Percentiles rank a stretch among this genome's conserved stretches.
These are phyloP conservation scores for Epizoanthus scotinus DNA, from an alignment of 92 coral and sea anemone genomes.

Conservation along the genomic window DNA sequence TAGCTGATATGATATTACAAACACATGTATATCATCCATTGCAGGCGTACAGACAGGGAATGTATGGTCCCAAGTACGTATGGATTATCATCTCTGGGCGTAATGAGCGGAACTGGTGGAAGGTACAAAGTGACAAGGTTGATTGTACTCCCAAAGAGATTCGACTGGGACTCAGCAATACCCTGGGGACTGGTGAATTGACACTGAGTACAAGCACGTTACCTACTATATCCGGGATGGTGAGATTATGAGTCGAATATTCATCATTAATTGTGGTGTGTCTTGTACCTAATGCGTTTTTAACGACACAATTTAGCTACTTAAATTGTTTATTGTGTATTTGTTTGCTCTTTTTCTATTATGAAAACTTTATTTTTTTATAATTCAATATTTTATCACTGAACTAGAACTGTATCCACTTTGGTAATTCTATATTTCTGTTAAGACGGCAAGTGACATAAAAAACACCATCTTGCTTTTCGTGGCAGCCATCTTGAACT, in stretches of 20 bases:
- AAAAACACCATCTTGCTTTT: too few species aligned
- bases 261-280: background rate
- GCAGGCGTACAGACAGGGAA: conserved; percentile 69
- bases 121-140: conserved; percentile 41
- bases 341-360: too few species aligned
- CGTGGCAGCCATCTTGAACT: too few species aligned
- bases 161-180: conserved; percentile 66
- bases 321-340: too few species aligned
- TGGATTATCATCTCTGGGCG: conserved; percentile 74
- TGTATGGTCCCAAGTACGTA: conserved; percentile 72
- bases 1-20: too few species aligned
- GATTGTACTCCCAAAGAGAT: conserved; percentile 65
- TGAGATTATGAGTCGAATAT: background rate
- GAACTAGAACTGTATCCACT: too few species aligned
- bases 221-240: conserved; percentile 57
- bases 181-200: conserved; percentile 69
- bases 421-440: too few species aligned
- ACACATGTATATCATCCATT: too few species aligned
- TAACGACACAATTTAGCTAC: too few species aligned
- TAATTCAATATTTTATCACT: too few species aligned
- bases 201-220: conserved; percentile 56
- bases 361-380: too few species aligned
- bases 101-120: conserved; percentile 74
- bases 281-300: background rate
- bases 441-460: too few species aligned